Evolutionary conservation across 2,888 invertebrate genomes (phyloP).

Genomic region (Lithophane ornitopus): DNA sequence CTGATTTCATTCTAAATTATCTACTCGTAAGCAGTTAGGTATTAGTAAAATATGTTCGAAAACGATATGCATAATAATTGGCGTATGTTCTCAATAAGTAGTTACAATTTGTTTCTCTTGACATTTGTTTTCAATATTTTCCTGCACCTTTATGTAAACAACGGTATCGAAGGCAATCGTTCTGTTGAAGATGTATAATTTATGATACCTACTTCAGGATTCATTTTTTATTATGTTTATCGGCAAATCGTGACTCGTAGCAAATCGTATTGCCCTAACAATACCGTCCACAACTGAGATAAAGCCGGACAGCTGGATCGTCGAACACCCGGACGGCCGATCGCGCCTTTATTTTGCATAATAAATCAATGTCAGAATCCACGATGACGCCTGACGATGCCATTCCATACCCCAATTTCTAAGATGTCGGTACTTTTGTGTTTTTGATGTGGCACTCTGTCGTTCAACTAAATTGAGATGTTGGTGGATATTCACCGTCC

Average conservation of each 20-base stretch:
- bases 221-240: slow-evolving; percentile 8
- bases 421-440: slow-evolving; percentile 53
- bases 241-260: slow-evolving; percentile 13
- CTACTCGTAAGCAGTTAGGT: not conserved
- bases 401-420: slow-evolving; percentile 62
- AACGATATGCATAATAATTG: not conserved
- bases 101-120: not conserved
- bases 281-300: slow-evolving; percentile 36
- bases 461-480: slow-evolving; percentile 52
- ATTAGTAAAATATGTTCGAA: too few species aligned
- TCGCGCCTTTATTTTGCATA: slow-evolving; percentile 72
- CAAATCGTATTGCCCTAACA: slow-evolving; percentile 39
- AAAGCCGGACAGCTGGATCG: slow-evolving; percentile 23
- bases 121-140: slow-evolving; percentile 7
- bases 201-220: not conserved
- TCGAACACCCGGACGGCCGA: slow-evolving; percentile 24
- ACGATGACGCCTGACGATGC: slow-evolving; percentile 44
- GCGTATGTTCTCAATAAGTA: not conserved
- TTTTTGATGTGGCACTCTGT: slow-evolving; percentile 54
- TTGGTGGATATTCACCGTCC: not conserved
- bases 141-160: not conserved
- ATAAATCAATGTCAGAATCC: slow-evolving; percentile 74
- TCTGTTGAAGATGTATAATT: not conserved
- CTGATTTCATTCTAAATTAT: not conserved
- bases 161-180: not conserved